Conservation (phyloP, 2,113 vertebrate species). For the Saiga tatarica region DNA sequence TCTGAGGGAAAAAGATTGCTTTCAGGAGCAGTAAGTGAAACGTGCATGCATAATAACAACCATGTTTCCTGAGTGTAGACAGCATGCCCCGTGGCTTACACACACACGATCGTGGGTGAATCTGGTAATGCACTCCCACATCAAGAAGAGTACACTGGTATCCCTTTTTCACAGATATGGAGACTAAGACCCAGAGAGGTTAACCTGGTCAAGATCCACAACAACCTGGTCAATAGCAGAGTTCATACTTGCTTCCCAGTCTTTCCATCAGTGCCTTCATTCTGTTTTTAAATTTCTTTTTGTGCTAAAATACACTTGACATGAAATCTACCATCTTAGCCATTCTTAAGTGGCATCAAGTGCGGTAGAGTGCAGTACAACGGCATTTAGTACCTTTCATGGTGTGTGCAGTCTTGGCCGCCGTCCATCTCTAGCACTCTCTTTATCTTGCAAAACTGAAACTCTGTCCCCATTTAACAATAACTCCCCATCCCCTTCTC, state of each 20-base stretch:
- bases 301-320: background rate
- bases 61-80: background rate
- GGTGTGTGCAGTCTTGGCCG: no score
- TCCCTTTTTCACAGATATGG: background rate
- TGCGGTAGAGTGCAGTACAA: background rate
- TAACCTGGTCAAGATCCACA: background rate
- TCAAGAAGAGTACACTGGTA: background rate
- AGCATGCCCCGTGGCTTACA: rapidly evolving
- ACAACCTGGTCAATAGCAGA: background rate
- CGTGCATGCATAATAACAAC: background rate
- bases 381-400: background rate
- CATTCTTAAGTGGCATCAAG: background rate
- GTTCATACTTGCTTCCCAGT: background rate
- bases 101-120: rapidly evolving
- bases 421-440: background rate
- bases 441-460: background rate
- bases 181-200: background rate
- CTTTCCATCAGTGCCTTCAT: background rate
- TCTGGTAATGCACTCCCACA: no score
- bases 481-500: background rate
- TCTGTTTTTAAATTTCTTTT: background rate
- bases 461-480: background rate
- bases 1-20: background rate
- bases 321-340: background rate
- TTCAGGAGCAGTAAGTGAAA: background rate